Base-by-base conservation (phyloP, 1,140 invertebrate genomes). In the Drosophila dunni region DNA sequence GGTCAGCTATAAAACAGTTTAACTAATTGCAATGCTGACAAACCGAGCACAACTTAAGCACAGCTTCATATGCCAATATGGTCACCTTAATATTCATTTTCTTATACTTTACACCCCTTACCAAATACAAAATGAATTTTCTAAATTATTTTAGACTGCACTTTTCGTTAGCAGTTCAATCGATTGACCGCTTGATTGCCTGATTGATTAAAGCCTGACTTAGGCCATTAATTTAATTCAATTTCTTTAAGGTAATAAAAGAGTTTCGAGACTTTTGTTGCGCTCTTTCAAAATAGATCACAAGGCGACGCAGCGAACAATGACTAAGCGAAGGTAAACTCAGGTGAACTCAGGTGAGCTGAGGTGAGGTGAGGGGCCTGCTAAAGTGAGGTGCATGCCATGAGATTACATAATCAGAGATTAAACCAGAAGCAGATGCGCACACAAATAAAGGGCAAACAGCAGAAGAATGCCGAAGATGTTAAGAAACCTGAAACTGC, bases 321-420 rank as follows among this genome's bases (percentile, higher is more conserved):
- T 36, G 5, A 24, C 17, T 15, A 17, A 13, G 7, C 44, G 15
- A 13, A 44, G 15, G 6, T 45, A 40, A 40, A 11, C 38, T 48
- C 8, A 15, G 45, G 17, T 10, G 46, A 48, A 2, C 11, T 34
- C 6, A 2, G 13, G 1, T 33, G n/a, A 7, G 48, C 2, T n/a
- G 13, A 36, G 50, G 29, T n/a, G 2, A 36, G 50, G 11, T n/a
- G 7, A 33, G 24, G 24, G 5, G 24, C 5, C 24, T 29, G 24
- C 24, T 29, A 0, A 4, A 6, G 24, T 29, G n/a, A 51, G 48
- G 53, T 63, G 60, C 68, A 64, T 73, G 70, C 54, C 56, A 44
- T 48, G 33, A 53, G 51, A 44, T 75, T 62, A 46, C 66, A 70
- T 70, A 75, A 70, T 75, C 72, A 48, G 62, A 75, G 72, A 70